Evolutionary conservation across 37 sponge, comb jelly and placozoan species (phyloP), one percentile per base, ranked within the genome.

Genomic region (Chondrosia reniformis): DNA sequence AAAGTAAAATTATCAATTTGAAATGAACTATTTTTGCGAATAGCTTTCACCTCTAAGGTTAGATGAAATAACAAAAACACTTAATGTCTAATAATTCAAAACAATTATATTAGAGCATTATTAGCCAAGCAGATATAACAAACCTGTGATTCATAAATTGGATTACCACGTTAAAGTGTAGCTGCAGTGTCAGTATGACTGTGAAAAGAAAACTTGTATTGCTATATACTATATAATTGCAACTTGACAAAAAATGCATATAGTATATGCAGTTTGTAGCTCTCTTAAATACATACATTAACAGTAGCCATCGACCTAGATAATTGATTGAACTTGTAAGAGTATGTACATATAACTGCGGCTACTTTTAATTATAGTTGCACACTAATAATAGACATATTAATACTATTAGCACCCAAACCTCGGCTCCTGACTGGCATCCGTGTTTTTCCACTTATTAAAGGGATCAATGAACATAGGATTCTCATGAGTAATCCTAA

Each of bases 401-500:
- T 15, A 49, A 49, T 15, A 49, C 52, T 19, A 49, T 49, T 19
- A 15, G 15, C 10, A 49, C 52, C 15, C 52, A 49, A 36, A 69
- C 72, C 72, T 69, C 15, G 72, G 41, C 13, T 69, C 79, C 17
- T 75, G 71, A 56, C 84, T 82, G 74, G 64, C 79, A 31, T 81
- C 83, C 0, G 79, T 57, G 6, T 76, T 75, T 0, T 69, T 56
- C 88, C 88, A 87, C 58, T 74, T 80, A 19, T 83, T 77, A 66
- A 79, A 84, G 28, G 84, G 84, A 1, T 84, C 75, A 3, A 84
- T 75, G 49, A 77, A 88, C 76, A 88, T 76, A 10, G 84, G 80
- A 69, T 81, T 86, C 61, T 86, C 76, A 45, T 56, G 76, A 30
- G 76, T 76, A 1, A 85, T 74, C 44, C 72, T 69, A 17, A 7